A percentile compares a stretch with the other conserved stretches of the same genome.
These are phyloP conservation scores for Anoplopoma fimbria DNA, from an alignment of 2,113 vertebrate species.

Conservation along the genomic window DNA sequence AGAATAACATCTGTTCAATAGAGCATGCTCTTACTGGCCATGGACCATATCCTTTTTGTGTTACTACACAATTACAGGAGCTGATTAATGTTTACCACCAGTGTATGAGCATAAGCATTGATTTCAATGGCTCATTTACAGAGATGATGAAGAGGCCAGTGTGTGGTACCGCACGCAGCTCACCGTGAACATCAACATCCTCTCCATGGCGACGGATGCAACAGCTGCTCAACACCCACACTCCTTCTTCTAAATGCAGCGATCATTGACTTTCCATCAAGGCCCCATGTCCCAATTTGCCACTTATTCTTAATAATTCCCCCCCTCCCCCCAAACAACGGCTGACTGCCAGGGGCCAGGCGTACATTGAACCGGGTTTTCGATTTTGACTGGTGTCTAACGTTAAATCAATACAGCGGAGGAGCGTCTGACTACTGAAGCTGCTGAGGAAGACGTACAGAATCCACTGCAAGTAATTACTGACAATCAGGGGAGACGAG, in stretches of 20 bases:
- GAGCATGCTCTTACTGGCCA: background rate
- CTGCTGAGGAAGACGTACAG: conserved; percentile 16
- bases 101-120: conserved; percentile 1
- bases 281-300: conserved; percentile 50
- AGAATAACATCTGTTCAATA: background rate
- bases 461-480: conserved; percentile 24
- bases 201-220: conserved; percentile 22
- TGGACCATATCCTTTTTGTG: background rate
- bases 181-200: conserved; percentile 27
- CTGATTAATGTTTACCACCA: background rate
- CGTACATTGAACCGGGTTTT: conserved; percentile 24
- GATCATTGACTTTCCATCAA: conserved; percentile 68
- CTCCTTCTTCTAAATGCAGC: conserved; percentile 43
- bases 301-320: conserved; percentile 61
- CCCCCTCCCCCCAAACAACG: conserved; percentile 8
- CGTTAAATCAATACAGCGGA: conserved; percentile 70
- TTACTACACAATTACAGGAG: conserved; percentile 7
- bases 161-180: background rate
- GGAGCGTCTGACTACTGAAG: conserved; percentile 48
- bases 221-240: conserved; percentile 27
- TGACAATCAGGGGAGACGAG: conserved; percentile 27
- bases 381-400: conserved; percentile 64
- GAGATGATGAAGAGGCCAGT: conserved; percentile 20
- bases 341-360: conserved; percentile 28
- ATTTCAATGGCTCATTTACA: conserved; percentile 7